Conservation (phyloP, 2,113 vertebrate species). For the Lophura nycthemera region DNA sequence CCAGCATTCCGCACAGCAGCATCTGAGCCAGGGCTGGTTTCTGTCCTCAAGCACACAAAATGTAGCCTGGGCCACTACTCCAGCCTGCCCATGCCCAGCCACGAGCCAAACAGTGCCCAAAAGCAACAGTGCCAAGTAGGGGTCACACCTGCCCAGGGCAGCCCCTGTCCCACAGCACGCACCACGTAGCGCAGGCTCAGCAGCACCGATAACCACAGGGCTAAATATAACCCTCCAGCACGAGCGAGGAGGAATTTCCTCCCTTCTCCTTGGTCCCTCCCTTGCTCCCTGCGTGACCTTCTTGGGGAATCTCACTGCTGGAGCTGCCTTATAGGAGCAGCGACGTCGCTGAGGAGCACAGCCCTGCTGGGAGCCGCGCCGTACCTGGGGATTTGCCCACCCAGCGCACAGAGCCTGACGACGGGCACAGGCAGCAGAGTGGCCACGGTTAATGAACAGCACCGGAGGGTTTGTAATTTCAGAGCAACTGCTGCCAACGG, state of each 20-base stretch:
- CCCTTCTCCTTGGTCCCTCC: background rate
- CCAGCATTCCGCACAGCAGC: fast-evolving
- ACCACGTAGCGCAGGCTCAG: fast-evolving
- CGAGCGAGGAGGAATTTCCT: conserved; percentile 58
- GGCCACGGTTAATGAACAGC: background rate
- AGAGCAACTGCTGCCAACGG: background rate
- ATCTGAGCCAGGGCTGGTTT: background rate
- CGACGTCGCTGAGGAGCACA: background rate
- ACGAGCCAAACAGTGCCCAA: background rate
- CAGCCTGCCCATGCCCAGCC: background rate
- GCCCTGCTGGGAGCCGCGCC: background rate
- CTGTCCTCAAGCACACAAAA: background rate
- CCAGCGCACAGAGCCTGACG: background rate
- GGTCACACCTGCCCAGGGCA: background rate
- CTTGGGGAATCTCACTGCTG: conserved; percentile 63
- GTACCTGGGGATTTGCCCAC: background rate
- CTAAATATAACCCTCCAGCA: conserved; percentile 64
- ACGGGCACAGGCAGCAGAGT: background rate
- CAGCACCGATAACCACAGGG: background rate
- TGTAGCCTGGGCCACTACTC: no score
- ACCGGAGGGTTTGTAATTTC: background rate
- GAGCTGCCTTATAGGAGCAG: conserved; percentile 47
- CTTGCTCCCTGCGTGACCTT: conserved; percentile 64
- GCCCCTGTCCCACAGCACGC: background rate
- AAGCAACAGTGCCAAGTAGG: background rate